Evolutionary conservation across 2,113 vertebrate genomes (phyloP), one percentile per base, ranked within the genome.

Genomic region (Phrynocephalus versicolor): DNA sequence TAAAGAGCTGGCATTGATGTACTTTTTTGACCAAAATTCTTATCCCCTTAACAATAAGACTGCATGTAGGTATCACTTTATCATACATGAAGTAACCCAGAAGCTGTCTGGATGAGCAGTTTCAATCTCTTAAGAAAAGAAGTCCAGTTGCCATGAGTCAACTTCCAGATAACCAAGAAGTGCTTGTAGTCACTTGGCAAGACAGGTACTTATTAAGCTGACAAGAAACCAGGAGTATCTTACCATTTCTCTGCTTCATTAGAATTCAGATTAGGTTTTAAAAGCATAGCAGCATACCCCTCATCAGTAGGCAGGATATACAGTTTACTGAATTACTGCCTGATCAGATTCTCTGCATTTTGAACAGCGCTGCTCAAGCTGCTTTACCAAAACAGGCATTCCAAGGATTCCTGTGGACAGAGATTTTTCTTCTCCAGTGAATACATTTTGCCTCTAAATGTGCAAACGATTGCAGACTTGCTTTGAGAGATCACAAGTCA

Each of bases 31-130:
- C n/a, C 51, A 71, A 62, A 30, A 62, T 39, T 84, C 58, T 30
- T 81, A 1, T 10, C 37, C 83, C 85, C 82, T 3, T 83, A 71
- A 71, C 21, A 71, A 45, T 78, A 62, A 87, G 82, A 21, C 30
- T 65, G 60, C 25, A n/a, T 55, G 51, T 13, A 64, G 27, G 16
- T 5, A 84, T 23, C 21, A 15, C 27, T 55, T 84, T 18, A 76
- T 45, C 10, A 55, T 65, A 51, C 2, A 83, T 65, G 33, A 74
- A 74, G 23, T 35, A n/a, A n/a, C n/a, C n/a, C n/a, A n/a, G n/a
- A n/a, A n/a, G n/a, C n/a, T n/a, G n/a, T n/a, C n/a, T n/a, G n/a
- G n/a, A n/a, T n/a, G n/a, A n/a, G n/a, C n/a, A n/a, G n/a, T n/a
- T n/a, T n/a, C n/a, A n/a, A n/a, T n/a, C n/a, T n/a, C n/a, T n/a